Base-by-base conservation (phyloP, 2,888 invertebrate species). In the Strigamia crassipes region DNA sequence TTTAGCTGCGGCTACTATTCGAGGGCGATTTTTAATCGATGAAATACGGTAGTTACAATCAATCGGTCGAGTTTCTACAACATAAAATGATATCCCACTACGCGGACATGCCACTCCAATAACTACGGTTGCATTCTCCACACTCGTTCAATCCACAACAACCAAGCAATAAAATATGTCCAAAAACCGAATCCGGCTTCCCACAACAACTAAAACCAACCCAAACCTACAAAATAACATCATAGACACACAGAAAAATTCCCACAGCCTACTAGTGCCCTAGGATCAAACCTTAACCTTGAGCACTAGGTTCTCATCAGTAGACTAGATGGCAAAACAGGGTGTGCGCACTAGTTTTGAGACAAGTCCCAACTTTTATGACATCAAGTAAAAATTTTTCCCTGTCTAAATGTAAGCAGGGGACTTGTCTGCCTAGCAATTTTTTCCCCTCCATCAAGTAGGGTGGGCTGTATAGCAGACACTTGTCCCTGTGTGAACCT, bases 291-390 rank as follows among this genome's bases (percentile, higher is more conserved):
- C 34, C 34, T 34, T 34, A 51, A 51, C 51, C 51, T 51, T 51
- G 13, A 51, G 15, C n/a, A 51, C 51, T 51, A n/a, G 51, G 15
- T 51, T 51, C 51, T 51, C 51, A 51, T 51, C 51, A 51, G 51
- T 51, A 51, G 51, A 51, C 51, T 51, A 51, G 51, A 51, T 51
- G 51, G 51, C 51, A 51, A 51, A 51, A 51, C 51, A 51, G 51
- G 51, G 51, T 51, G 51, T 51, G 51, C 10, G 51, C 51, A 51
- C 51, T 51, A 51, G 51, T 51, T 51, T 51, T 51, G 51, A 51
- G 51, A 51, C 51, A 51, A 51, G 51, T 51, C 51, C 51, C 51
- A 51, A 51, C 51, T 51, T 51, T 51, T 51, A 51, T 51, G 51
- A 51, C 51, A 51, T 51, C 51, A 51, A 51, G 51, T 51, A 51